These are phyloP conservation scores for Pipistrellus kuhlii DNA, from an alignment of 2,797 vertebrate species.

Conservation along the genomic window DNA sequence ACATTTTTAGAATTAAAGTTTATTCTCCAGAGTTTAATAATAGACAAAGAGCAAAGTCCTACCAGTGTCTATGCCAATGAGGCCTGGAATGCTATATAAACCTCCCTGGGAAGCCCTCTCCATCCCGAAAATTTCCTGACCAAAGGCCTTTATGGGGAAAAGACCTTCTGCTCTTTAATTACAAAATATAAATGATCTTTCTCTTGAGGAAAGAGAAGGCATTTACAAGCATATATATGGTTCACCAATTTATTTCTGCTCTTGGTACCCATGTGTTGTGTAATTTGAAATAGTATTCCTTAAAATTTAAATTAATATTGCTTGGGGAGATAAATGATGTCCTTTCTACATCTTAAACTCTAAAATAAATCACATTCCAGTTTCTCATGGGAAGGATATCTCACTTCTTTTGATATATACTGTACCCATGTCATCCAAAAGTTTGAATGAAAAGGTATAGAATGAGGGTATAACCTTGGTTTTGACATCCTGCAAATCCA, in stretches of 20 bases:
- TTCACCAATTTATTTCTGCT: constrained; percentile 80
- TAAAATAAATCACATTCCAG: constrained; percentile 40
- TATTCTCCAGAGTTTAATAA: constrained; percentile 36
- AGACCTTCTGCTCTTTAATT: constrained; percentile 82
- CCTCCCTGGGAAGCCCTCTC: constrained; percentile 68
- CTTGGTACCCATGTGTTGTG: constrained; percentile 72
- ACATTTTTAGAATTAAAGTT: constrained; percentile 57
- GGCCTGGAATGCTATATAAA: constrained; percentile 73
- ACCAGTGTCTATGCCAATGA: constrained; percentile 60
- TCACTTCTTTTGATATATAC: constrained; percentile 51
- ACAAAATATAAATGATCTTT: constrained; percentile 80
- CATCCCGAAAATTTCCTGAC: constrained; percentile 43
- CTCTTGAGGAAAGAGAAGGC: constrained; percentile 79
- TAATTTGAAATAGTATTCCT: constrained; percentile 79
- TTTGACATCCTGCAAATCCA: constrained; percentile 28
- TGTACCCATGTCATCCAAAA: constrained; percentile 50
- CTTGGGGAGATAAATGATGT: constrained; percentile 66
- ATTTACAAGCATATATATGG: constrained; percentile 85
- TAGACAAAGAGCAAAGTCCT: constrained; percentile 67
- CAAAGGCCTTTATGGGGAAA: constrained; percentile 75
- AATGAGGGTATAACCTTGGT: constrained; percentile 62
- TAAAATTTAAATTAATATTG: constrained; percentile 80
- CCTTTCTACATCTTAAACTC: constrained; percentile 76
- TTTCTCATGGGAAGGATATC: constrained; percentile 54
- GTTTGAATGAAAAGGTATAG: constrained; percentile 52